Conservation (phyloP, 2,888 invertebrate genomes). For the Acanthopleura granulata region DNA sequence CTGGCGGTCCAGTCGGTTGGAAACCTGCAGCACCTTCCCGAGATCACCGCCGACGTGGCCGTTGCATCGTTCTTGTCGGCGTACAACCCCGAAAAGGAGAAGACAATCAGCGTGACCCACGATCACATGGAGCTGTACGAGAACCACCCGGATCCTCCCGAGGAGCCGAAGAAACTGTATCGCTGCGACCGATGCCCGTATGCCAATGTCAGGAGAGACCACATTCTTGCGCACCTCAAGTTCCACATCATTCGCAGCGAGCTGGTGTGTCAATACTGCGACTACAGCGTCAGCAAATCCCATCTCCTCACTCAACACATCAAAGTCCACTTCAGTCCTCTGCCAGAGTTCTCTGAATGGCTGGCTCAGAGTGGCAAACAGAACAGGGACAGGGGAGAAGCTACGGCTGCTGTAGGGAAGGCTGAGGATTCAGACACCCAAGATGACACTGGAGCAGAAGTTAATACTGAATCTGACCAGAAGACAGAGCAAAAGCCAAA, state of each 20-base stretch:
- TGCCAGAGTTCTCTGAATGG: slow-evolving; percentile 63
- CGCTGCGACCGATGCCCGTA: slow-evolving; percentile 86
- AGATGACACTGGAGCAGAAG: slow-evolving; percentile 1
- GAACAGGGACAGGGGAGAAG: slow-evolving; percentile 32
- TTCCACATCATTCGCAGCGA: slow-evolving; percentile 79
- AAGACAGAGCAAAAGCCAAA: neutral
- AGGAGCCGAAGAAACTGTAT: slow-evolving; percentile 76
- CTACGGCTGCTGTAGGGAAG: slow-evolving; percentile 16
- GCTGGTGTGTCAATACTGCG: slow-evolving; percentile 85
- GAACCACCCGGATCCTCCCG: slow-evolving; percentile 48
- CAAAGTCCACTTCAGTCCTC: slow-evolving; percentile 79
- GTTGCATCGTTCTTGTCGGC: slow-evolving; percentile 49
- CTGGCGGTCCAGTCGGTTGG: slow-evolving; percentile 62
- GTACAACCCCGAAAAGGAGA: slow-evolving; percentile 48
- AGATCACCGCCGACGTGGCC: slow-evolving; percentile 74
- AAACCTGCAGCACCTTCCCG: slow-evolving; percentile 63
- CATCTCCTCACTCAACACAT: slow-evolving; percentile 84
- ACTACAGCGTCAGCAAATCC: slow-evolving; percentile 82
- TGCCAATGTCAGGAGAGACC: slow-evolving; percentile 80
- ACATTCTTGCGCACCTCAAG: slow-evolving; percentile 81
- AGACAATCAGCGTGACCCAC: slow-evolving; percentile 56
- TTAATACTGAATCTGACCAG: neutral
- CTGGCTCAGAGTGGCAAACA: slow-evolving; percentile 53
- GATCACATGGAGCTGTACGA: slow-evolving; percentile 63
- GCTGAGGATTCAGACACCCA: slow-evolving; percentile 11